A percentile compares a stretch with the other conserved stretches of the same genome.
Evolutionary conservation across 2,797 vertebrate species (phyloP).

Genomic region (Brotogeris chrysoptera): DNA sequence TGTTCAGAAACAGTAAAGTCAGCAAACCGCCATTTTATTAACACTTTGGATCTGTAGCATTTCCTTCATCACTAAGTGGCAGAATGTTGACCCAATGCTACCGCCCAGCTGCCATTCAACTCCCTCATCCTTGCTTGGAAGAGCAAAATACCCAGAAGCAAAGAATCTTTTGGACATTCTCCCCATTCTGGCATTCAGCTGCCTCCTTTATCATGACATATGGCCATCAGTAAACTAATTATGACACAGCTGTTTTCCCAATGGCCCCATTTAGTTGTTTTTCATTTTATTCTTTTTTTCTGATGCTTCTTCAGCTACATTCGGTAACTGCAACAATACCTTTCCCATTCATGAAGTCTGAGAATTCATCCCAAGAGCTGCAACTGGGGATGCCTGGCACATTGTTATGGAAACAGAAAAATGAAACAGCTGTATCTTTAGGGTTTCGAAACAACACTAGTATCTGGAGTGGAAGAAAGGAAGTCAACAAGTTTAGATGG

Average conservation of each 20-base stretch:
- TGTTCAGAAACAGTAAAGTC: background rate
- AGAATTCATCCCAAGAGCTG: conserved; percentile 81
- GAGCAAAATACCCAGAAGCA: background rate
- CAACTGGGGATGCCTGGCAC: conserved; percentile 75
- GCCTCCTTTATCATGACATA: background rate
- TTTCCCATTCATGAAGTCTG: conserved; percentile 81
- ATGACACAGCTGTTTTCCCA: conserved; percentile 49
- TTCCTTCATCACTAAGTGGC: background rate
- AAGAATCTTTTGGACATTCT: background rate
- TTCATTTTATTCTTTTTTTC: background rate
- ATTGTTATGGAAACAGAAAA: conserved; percentile 83
- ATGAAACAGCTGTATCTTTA: conserved; percentile 84
- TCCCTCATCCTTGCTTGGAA: background rate
- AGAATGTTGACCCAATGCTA: background rate
- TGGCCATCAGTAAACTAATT: background rate
- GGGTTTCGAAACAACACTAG: conserved; percentile 84
- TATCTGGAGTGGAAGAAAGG: conserved; percentile 68
- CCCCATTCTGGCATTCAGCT: background rate
- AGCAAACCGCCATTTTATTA: background rate
- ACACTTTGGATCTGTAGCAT: background rate
- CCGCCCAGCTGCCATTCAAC: background rate
- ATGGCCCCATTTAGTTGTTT: background rate
- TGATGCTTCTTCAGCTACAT: background rate
- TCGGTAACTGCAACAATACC: conserved; percentile 66
- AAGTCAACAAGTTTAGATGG: background rate